Conservation (phyloP, 2,797 vertebrate species). For the Coregonus sp. region DNA sequence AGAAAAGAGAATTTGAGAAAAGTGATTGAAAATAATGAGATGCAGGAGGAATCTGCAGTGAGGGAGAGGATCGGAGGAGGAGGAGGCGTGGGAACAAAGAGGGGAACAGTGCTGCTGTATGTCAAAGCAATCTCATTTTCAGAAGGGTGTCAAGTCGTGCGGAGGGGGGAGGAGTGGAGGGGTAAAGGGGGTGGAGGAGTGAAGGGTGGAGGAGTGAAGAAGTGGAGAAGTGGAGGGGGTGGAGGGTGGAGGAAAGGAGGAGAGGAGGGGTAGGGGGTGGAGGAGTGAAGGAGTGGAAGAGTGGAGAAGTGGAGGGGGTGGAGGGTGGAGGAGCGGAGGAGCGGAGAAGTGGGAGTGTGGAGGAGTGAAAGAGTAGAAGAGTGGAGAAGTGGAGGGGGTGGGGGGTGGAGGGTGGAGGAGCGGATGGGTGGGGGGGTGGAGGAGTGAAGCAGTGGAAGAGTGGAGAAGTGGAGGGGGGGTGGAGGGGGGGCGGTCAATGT, state of each 20-base stretch:
- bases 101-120: not conserved
- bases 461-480: not conserved
- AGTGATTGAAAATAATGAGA: not conserved
- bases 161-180: not conserved
- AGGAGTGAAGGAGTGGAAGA: no score
- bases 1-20: not conserved
- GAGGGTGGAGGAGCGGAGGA: not conserved
- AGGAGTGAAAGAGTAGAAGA: not conserved
- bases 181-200: no score
- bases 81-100: not conserved
- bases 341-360: not conserved
- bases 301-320: no score
- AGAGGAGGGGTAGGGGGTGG: no score
- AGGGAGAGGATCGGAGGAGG: not conserved
- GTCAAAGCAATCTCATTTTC: constrained; percentile 21
- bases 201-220: no score
- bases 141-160: constrained; percentile 1
- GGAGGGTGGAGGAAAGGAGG: no score
- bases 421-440: not conserved
- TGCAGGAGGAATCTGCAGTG: not conserved
- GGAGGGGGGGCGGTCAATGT: constrained; percentile 19
- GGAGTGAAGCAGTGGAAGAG: no score
- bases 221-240: no score
- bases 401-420: not conserved
- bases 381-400: constrained; percentile 4